phyloP scores from a whole-genome alignment of 2,113 vertebrate species.

The Anarhynchus alexandrinus region DNA sequence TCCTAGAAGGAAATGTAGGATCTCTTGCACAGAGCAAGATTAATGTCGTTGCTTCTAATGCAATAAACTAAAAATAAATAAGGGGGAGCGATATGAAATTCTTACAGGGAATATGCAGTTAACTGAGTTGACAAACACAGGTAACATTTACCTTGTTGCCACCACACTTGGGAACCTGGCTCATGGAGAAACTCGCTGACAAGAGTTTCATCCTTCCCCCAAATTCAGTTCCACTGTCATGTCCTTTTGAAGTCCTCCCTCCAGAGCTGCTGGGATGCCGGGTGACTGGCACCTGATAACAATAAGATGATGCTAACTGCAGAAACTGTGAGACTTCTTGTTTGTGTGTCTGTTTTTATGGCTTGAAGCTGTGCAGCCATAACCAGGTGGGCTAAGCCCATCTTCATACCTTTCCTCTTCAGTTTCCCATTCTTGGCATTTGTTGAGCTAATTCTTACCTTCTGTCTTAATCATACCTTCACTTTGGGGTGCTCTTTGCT shows the following conservation, averaged over 20 bases:
- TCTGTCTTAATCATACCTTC: neutral
- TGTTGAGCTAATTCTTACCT: neutral
- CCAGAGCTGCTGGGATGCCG: neutral
- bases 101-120: neutral
- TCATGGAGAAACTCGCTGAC: neutral
- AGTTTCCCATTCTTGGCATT: neutral
- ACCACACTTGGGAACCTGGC: neutral
- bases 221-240: neutral
- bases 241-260: neutral
- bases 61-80: neutral
- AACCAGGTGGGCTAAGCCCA: neutral
- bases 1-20: neutral
- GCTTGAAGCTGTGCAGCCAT: neutral
- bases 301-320: neutral
- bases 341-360: neutral
- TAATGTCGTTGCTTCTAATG: neutral
- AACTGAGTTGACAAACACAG: neutral
- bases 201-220: neutral
- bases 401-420: neutral
- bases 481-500: neutral
- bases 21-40: neutral
- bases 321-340: neutral
- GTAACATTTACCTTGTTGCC: neutral
- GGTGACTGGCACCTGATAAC: neutral
- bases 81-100: neutral